These are phyloP conservation scores for Drosophila yooni DNA, from an alignment of 2,888 invertebrate genomes.

Conservation along the genomic window DNA sequence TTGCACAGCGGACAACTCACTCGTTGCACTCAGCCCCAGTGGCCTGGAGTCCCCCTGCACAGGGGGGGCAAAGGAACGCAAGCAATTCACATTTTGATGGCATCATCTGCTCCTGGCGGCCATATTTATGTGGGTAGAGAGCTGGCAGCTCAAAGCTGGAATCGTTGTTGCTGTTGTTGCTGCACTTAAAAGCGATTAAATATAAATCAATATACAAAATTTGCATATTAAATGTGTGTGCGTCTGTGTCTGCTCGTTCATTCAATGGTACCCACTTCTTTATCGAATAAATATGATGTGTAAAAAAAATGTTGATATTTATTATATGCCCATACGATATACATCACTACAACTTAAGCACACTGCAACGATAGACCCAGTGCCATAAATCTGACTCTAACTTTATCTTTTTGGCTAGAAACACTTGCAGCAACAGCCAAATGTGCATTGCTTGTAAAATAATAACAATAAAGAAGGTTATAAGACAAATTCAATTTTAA, in stretches of 20 bases:
- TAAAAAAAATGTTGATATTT: conserved; percentile 45
- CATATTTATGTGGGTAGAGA: conserved; percentile 53
- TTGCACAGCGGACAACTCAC: conserved; percentile 66
- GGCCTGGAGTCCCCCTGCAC: not conserved
- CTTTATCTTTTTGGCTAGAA: not conserved
- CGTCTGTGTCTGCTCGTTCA: conserved; percentile 30
- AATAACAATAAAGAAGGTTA: not conserved
- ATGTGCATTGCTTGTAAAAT: not conserved
- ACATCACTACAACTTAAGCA: conserved; percentile 8
- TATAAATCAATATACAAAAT: conserved; percentile 78
- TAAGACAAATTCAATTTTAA: not conserved
- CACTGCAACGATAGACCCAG: conserved; percentile 2
- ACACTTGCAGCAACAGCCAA: not conserved
- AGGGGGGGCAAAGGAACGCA: conserved; percentile 13
- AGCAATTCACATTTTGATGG: conserved; percentile 56
- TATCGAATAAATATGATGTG: conserved; percentile 44
- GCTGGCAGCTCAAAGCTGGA: conserved; percentile 9
- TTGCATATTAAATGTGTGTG: conserved; percentile 65
- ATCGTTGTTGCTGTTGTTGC: conserved; percentile 18
- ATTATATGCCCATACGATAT: conserved; percentile 8
- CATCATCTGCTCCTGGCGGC: conserved; percentile 65
- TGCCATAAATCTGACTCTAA: conserved; percentile 12
- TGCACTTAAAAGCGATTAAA: conserved; percentile 79
- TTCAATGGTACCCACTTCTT: conserved; percentile 48
- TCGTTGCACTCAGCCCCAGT: conserved; percentile 46